These are phyloP conservation scores for Anorthoa munda DNA, from an alignment of 2,888 invertebrate genomes.

Conservation along the genomic window DNA sequence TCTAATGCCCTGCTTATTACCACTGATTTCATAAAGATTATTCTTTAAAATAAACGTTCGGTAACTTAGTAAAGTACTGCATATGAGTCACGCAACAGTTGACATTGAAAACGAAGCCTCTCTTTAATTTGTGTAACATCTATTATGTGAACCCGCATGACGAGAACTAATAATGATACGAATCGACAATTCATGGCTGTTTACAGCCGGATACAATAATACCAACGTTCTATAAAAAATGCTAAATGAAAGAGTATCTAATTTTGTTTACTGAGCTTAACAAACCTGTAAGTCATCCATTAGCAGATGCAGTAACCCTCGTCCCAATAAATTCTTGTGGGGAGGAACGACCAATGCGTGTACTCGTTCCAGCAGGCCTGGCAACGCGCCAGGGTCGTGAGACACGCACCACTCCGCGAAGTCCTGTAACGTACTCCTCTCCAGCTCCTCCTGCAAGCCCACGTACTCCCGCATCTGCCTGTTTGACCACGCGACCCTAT, in stretches of 20 bases:
- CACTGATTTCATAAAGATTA: not conserved
- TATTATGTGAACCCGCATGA: slow-evolving; percentile 56
- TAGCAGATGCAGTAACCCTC: slow-evolving; percentile 84
- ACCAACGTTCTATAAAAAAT: slow-evolving; percentile 1
- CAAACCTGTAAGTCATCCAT: slow-evolving; percentile 84
- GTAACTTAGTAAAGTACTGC: slow-evolving; percentile 2
- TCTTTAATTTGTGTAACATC: slow-evolving; percentile 51
- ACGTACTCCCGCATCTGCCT: slow-evolving; percentile 92
- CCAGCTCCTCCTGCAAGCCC: slow-evolving; percentile 88
- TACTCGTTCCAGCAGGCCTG: slow-evolving; percentile 92
- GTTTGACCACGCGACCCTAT: slow-evolving; percentile 91
- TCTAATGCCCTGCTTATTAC: not conserved
- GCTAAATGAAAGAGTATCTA: not conserved
- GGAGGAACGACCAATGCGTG: slow-evolving; percentile 92
- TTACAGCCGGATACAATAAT: slow-evolving; percentile 18
- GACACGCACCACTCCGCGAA: slow-evolving; percentile 94
- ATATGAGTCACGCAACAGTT: slow-evolving; percentile 57
- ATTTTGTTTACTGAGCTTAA: slow-evolving; percentile 33
- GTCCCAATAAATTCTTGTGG: slow-evolving; percentile 83
- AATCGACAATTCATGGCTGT: slow-evolving; percentile 40
- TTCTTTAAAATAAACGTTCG: slow-evolving; percentile 8
- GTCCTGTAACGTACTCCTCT: slow-evolving; percentile 92
- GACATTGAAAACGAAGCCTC: slow-evolving; percentile 65
- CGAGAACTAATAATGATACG: slow-evolving; percentile 37
- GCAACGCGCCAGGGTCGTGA: slow-evolving; percentile 92